Percentiles rank a stretch among this genome's conserved stretches.
phyloP scores from a whole-genome alignment of 1,140 invertebrate genomes.

The Elymnias hypermnestra region DNA sequence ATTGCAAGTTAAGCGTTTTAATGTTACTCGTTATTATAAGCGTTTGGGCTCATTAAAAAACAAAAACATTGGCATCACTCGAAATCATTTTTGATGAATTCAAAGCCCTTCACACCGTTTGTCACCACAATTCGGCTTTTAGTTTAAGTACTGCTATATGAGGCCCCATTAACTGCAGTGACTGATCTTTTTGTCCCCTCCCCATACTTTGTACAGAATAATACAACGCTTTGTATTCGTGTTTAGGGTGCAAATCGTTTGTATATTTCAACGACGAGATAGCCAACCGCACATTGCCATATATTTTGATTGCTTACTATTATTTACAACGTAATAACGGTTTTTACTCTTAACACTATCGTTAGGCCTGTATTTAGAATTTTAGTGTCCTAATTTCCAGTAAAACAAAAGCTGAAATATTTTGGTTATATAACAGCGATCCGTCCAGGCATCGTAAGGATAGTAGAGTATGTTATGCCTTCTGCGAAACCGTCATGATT shows the following conservation, averaged over 20 bases:
- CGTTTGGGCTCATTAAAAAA: too few relatives aligned
- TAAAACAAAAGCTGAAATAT: constrained; percentile 1
- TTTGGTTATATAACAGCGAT: too few relatives aligned
- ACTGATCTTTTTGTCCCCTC: constrained; percentile 20
- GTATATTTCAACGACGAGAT: constrained; percentile 22
- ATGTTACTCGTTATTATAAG: too few relatives aligned
- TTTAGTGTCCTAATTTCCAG: constrained; percentile 17
- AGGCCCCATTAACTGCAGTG: constrained; percentile 38
- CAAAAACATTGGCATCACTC: too few relatives aligned
- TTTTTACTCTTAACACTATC: constrained; percentile 21
- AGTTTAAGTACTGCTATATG: constrained; percentile 34
- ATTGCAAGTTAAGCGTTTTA: too few relatives aligned
- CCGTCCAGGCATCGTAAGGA: too few relatives aligned
- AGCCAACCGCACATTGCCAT: constrained; percentile 19
- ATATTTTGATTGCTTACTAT: constrained; percentile 32
- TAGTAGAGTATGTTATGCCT: too few relatives aligned
- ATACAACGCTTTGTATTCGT: constrained; percentile 21
- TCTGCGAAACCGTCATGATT: too few relatives aligned
- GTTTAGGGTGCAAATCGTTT: constrained; percentile 27
- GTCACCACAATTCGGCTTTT: constrained; percentile 35
- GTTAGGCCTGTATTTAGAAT: constrained; percentile 18
- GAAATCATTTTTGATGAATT: background rate
- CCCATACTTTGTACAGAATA: constrained; percentile 16
- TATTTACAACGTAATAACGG: constrained; percentile 25
- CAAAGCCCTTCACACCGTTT: constrained; percentile 14